Evolutionary conservation across 2,797 vertebrate species (phyloP), one percentile per base, ranked within the genome.

Genomic region (Spinus olivaceus): DNA sequence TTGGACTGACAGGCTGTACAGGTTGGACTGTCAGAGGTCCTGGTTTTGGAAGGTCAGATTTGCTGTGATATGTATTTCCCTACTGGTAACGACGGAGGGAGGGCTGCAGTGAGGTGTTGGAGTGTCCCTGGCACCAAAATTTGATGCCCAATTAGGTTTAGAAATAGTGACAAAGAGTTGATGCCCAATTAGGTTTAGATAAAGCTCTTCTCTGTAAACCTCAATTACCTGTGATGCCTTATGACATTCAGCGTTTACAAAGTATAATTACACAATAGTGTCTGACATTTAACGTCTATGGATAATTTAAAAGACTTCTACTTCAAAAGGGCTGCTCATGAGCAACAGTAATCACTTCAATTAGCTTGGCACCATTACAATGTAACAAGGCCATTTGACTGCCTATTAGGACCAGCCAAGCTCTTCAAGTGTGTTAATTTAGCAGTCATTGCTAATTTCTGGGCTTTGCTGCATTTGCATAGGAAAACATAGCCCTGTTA

Each of bases 281-380:
- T 98, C 97, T 98, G 98, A 98, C 98, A 98, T 98, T 98, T 98
- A 98, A 98, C 33, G 97, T 98, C 97, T 98, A 98, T 96, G 97
- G 98, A 98, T 98, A 98, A 98, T 98, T 98, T 98, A 98, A 98
- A 98, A 98, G 97, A 98, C 97, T 98, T 98, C 98, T 97, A 96
- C 97, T 98, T 98, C 98, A 98, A 98, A 98, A 98, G 97, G 97
- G 97, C 97, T 98, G 98, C 97, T 98, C 97, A 95, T 97, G 97
- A 98, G 98, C 98, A 98, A 98, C 98, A 98, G 98, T 98, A 98
- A 98, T 98, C 98, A 98, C 97, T 98, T 98, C 98, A 98, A 98
- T 98, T 98, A 98, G 97, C 97, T 98, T 98, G 98, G 98, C 98
- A 98, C 98, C 97, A 97, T 98, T 98, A 98, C 98, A 98, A 98